Percentiles rank a stretch among this genome's conserved stretches.
These are phyloP conservation scores for Catostomus latipinnis DNA, from an alignment of 2,797 vertebrate species.

Conservation along the genomic window DNA sequence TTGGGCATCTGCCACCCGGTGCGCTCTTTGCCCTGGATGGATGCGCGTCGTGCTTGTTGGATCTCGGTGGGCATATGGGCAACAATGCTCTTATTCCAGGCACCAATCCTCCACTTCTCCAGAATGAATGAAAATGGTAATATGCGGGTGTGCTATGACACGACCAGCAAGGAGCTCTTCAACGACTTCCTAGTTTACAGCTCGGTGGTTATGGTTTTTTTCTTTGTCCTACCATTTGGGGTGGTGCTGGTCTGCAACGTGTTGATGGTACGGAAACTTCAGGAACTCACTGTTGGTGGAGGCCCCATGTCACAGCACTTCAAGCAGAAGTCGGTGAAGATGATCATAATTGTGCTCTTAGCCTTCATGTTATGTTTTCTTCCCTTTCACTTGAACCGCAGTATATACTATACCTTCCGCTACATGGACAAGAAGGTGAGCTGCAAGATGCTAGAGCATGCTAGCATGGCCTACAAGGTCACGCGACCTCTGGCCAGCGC, in stretches of 20 bases:
- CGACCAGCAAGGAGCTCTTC: constrained; percentile 87
- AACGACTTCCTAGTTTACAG: constrained; percentile 89
- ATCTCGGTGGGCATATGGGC: constrained; percentile 82
- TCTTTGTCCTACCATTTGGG: constrained; percentile 89
- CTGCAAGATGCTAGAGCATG: constrained; percentile 82
- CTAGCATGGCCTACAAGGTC: constrained; percentile 91
- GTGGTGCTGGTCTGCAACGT: constrained; percentile 88
- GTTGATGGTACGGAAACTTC: constrained; percentile 87
- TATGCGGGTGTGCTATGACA: constrained; percentile 86
- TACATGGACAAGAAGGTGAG: constrained; percentile 82
- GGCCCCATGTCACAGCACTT: constrained; percentile 73
- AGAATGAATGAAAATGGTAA: constrained; percentile 74
- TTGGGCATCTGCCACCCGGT: constrained; percentile 70
- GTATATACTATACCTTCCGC: constrained; percentile 91
- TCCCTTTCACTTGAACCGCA: constrained; percentile 93
- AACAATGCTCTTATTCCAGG: constrained; percentile 84
- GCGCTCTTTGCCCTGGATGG: constrained; percentile 87
- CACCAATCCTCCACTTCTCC: constrained; percentile 90
- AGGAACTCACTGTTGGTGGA: constrained; percentile 72
- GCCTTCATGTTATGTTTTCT: constrained; percentile 92
- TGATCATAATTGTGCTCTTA: constrained; percentile 89
- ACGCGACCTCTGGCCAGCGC: constrained; percentile 90
- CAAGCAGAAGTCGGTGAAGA: constrained; percentile 94
- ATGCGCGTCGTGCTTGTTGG: constrained; percentile 79
- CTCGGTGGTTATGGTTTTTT: constrained; percentile 83